Conservation (phyloP, 2,888 invertebrate genomes). For the Dinocampus coccinellae region DNA sequence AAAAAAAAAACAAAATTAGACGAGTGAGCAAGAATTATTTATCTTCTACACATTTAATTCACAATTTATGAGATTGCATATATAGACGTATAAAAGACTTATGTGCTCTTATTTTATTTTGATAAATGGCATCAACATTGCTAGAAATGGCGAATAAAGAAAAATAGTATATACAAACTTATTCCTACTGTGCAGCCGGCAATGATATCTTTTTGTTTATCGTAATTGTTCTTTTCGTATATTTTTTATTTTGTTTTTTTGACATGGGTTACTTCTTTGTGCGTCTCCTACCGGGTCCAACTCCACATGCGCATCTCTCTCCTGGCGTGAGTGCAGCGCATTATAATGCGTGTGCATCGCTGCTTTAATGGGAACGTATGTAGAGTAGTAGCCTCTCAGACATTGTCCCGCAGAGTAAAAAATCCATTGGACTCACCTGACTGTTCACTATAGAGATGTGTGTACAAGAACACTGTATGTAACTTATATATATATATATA, state of each 20-base stretch:
- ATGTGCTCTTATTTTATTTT: conserved; percentile 24
- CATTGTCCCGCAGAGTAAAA: conserved; percentile 57
- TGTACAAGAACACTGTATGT: no score
- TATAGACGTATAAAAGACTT: not conserved
- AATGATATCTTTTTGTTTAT: conserved; percentile 1
- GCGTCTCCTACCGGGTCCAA: conserved; percentile 4
- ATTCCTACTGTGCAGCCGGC: not conserved
- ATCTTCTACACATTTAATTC: not conserved
- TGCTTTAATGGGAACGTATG: conserved; percentile 64
- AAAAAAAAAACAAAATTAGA: not conserved
- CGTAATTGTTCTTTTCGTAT: conserved; percentile 7
- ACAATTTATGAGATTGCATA: conserved; percentile 14
- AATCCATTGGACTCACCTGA: conserved; percentile 55
- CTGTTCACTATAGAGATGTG: conserved; percentile 23
- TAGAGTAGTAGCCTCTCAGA: conserved; percentile 59
- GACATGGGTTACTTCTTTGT: no score
- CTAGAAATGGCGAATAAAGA: not conserved
- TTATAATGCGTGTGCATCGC: conserved; percentile 61
- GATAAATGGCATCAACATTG: conserved; percentile 8
- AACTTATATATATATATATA: conserved; percentile 27
- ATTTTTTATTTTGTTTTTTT: not conserved
- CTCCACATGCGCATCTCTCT: conserved; percentile 29
- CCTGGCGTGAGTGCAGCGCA: conserved; percentile 46
- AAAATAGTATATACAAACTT: not conserved
- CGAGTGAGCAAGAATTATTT: not conserved